Evolutionary conservation across 2,888 invertebrate genomes (phyloP), one percentile per base, ranked within the genome.

Genomic region (Mycogona germanica): DNA sequence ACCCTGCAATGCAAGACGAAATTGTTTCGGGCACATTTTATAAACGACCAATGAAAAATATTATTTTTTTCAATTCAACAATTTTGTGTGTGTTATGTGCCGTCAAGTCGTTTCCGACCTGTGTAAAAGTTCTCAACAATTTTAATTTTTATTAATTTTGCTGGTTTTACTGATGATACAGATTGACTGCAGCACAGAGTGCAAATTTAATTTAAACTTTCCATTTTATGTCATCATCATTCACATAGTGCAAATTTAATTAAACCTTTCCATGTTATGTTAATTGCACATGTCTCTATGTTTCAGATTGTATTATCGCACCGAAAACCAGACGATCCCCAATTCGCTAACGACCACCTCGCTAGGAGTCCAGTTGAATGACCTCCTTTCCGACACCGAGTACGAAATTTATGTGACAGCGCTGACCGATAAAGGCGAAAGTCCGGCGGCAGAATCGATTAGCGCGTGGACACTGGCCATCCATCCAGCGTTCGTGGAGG

Each of bases 381-480:
- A 78, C 62, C 69, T 87, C 44, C 77, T 76, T 32, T 87, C 87
- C 0, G 87, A 87, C 71, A 82, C 85, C 0, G 84, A 87, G 69
- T 85, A 87, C 67, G 81, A 86, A 47, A 75, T 84, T 50, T 87
- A 83, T 71, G 82, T 86, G 42, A 78, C 76, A 57, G 85, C 85
- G 0, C 48, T 55, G 14, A 73, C 74, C 0, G 78, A 79, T 1
- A 75, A 76, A 59, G 86, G 85, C 0, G 77, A 78, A 58, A 87
- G 86, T 9, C 69, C 81, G 62, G 80, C 87, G 1, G 87, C 86
- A 0, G 87, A 88, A 70, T 87, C 85, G 0, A 68, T 88, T 26
- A 76, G 87, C 55, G 86, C 84, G 0, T 87, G 87, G 87, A 87
- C 87, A 5, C 87, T 87, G 68, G 87, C 87, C 0, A 86, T 87